Evolutionary conservation across 1,140 invertebrate genomes (phyloP).

Genomic region (Tetragnatha versicolor): DNA sequence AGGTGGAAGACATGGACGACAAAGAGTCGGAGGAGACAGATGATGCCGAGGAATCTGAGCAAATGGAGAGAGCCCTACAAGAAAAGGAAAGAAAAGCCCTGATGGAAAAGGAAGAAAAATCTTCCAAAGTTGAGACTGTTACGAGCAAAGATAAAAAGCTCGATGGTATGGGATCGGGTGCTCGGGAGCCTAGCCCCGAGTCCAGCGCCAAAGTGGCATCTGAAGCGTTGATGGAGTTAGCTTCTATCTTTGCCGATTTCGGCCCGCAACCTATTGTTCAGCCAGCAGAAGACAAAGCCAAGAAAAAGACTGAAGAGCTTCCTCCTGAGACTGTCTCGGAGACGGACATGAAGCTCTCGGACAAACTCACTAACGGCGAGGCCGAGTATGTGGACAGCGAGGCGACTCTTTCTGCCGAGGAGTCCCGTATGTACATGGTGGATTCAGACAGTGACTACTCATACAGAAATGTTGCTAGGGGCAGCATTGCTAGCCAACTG

Average conservation of each 20-base stretch:
- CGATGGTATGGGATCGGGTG: neutral
- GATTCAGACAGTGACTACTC: neutral
- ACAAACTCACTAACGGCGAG: constrained; percentile 35
- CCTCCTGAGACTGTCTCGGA: constrained; percentile 29
- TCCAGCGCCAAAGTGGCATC: constrained; percentile 61
- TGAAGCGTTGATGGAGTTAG: constrained; percentile 67
- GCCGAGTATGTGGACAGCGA: constrained; percentile 21
- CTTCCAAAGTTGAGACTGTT: neutral
- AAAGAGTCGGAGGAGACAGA: constrained; percentile 42
- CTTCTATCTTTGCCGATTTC: constrained; percentile 58
- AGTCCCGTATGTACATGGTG: neutral
- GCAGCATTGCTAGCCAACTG: constrained; percentile 6
- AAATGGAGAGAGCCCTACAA: neutral
- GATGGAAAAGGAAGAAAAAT: constrained; percentile 1
- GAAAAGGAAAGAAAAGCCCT: neutral
- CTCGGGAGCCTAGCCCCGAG: constrained; percentile 38
- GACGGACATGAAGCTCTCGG: neutral
- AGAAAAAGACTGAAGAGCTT: neutral
- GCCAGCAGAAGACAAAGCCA: neutral
- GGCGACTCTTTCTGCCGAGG: constrained; percentile 41
- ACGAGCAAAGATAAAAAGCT: neutral
- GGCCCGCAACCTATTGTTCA: neutral
- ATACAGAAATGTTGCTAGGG: neutral
- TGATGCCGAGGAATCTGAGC: constrained; percentile 32
- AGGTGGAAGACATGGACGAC: constrained; percentile 50